A percentile compares a stretch with the other conserved stretches of the same genome.
Evolutionary conservation across 1,140 invertebrate genomes (phyloP).

Genomic region (Homalodisca vitripennis): DNA sequence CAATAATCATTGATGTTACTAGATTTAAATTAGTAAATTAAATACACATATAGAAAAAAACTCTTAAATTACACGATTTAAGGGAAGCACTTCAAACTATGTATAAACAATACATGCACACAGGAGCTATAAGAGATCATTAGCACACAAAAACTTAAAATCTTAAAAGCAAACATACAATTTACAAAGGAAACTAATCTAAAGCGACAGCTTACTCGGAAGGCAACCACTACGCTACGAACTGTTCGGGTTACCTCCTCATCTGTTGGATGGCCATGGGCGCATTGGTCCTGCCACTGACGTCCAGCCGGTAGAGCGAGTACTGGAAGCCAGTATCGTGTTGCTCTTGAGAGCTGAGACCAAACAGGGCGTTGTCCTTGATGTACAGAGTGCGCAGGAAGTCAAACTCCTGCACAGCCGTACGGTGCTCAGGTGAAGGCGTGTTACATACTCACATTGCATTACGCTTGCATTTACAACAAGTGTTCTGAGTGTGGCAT

Average conservation of each 20-base stretch:
- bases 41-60: too few relatives aligned
- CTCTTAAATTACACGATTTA: too few relatives aligned
- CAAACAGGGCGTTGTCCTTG: conserved; percentile 56
- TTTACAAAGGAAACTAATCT: background rate
- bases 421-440: too few relatives aligned
- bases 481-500: too few relatives aligned
- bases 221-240: too few relatives aligned
- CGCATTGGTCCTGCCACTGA: conserved; percentile 71
- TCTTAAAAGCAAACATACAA: background rate
- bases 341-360: conserved; percentile 49
- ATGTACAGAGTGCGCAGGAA: conserved; percentile 57
- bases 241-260: conserved; percentile 50
- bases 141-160: background rate
- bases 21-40: too few relatives aligned
- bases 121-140: background rate
- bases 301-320: conserved; percentile 72
- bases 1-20: too few relatives aligned
- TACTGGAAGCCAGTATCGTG: conserved; percentile 74
- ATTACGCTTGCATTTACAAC: too few relatives aligned
- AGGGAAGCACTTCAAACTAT: background rate
- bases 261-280: conserved; percentile 70
- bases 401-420: conserved; percentile 59
- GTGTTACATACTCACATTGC: too few relatives aligned
- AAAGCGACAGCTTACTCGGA: too few relatives aligned
- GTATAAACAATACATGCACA: background rate